These are phyloP conservation scores for Australoheros scitulus DNA, from an alignment of 2,113 vertebrate genomes.

Conservation along the genomic window DNA sequence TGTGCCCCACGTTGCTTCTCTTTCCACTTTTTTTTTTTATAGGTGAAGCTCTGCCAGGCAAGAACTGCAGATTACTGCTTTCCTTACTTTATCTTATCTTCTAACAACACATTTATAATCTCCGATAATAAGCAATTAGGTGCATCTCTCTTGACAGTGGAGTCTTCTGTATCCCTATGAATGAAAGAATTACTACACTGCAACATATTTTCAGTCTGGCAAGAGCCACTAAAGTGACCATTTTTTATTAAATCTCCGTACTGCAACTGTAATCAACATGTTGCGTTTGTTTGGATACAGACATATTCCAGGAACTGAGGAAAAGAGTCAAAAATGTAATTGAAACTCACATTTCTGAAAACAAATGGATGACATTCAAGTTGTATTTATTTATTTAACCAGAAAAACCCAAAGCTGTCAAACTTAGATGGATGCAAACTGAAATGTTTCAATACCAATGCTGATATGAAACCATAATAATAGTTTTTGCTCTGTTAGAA, in stretches of 20 bases:
- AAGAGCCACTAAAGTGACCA: neutral
- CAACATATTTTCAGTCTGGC: neutral
- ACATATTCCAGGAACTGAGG: neutral
- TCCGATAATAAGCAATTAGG: neutral
- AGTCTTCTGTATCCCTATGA: neutral
- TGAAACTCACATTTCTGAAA: neutral
- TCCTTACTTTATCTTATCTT: too few relatives aligned
- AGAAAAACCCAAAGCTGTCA: too few relatives aligned
- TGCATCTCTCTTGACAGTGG: neutral
- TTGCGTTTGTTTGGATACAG: neutral
- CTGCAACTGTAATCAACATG: neutral
- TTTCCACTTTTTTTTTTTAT: neutral
- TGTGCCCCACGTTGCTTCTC: neutral
- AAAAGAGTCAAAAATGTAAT: neutral
- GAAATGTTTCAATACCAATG: too few relatives aligned
- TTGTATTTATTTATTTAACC: too few relatives aligned
- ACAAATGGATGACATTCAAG: neutral
- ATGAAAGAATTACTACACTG: neutral
- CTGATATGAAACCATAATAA: too few relatives aligned
- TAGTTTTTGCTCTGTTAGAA: neutral
- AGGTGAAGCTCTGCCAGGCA: too few relatives aligned
- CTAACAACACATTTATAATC: neutral
- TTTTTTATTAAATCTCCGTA: neutral
- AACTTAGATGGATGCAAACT: too few relatives aligned
- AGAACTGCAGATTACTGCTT: too few relatives aligned